phyloP scores from a whole-genome alignment of 2,888 invertebrate genomes.

The Lutraria lutraria region DNA sequence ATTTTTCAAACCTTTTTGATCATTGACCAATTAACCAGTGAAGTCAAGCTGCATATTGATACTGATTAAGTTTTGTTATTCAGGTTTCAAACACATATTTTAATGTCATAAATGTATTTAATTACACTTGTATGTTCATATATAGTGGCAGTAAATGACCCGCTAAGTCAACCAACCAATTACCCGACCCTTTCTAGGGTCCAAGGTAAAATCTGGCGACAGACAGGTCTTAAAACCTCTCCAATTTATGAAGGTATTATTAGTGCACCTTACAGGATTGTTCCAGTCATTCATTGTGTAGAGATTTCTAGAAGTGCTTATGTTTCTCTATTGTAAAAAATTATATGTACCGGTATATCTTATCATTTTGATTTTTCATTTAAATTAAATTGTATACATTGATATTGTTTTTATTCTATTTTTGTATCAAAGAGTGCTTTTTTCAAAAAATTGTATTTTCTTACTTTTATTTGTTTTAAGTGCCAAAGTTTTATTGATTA shows the following conservation, averaged over 20 bases:
- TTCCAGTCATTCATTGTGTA: slow-evolving; percentile 14
- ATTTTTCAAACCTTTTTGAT: no score
- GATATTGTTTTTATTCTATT: background rate
- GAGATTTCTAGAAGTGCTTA: slow-evolving; percentile 5
- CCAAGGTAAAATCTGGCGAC: slow-evolving; percentile 64
- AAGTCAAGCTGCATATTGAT: no score
- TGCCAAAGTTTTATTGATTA: no score
- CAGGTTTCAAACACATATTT: background rate
- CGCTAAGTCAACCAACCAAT: background rate
- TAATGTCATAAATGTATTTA: background rate
- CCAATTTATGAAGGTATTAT: slow-evolving; percentile 25
- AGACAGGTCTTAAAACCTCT: slow-evolving; percentile 17
- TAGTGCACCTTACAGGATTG: slow-evolving; percentile 20
- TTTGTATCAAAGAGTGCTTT: no score
- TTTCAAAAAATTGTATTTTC: no score
- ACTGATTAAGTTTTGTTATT: background rate
- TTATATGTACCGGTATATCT: background rate
- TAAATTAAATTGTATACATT: background rate
- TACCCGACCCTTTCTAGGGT: slow-evolving; percentile 44
- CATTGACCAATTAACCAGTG: no score
- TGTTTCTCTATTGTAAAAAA: slow-evolving; percentile 15
- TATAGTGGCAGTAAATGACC: slow-evolving; percentile 19
- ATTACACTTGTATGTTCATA: slow-evolving; percentile 3
- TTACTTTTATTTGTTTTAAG: no score
- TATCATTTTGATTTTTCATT: background rate